A percentile compares a stretch with the other conserved stretches of the same genome.
Evolutionary conservation across 2,113 vertebrate genomes (phyloP).

Genomic region (Antechinus stuartii): DNA sequence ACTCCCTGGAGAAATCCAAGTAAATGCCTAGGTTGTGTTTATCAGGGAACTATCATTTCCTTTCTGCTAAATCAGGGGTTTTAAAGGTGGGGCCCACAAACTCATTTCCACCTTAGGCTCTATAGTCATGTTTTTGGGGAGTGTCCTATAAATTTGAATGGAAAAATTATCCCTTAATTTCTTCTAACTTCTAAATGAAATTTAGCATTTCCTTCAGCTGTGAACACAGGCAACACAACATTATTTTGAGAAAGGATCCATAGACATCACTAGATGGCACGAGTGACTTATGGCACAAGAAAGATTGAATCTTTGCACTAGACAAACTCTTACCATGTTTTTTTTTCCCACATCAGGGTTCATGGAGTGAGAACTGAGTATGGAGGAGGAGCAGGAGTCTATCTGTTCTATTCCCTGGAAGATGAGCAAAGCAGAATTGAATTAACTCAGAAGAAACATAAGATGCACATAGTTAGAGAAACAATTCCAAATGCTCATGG

Average conservation of each 20-base stretch:
- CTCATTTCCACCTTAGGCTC: too few relatives aligned
- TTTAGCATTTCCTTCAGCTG: neutral
- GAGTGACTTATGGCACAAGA: neutral
- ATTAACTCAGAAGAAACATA: too few relatives aligned
- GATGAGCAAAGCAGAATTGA: too few relatives aligned
- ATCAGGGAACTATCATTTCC: neutral
- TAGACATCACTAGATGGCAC: neutral
- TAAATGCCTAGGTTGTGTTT: neutral
- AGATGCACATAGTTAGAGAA: too few relatives aligned
- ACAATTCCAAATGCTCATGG: too few relatives aligned
- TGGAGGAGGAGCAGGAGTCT: neutral
- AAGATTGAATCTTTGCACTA: neutral
- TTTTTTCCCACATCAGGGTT: neutral
- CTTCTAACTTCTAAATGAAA: neutral
- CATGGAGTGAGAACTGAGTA: neutral
- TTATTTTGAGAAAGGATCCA: neutral
- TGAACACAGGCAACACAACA: neutral
- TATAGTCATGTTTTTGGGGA: neutral
- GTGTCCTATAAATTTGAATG: neutral
- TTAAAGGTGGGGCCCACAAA: neutral
- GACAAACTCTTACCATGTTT: neutral
- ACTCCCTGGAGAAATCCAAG: neutral
- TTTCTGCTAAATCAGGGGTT: neutral
- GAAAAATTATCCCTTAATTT: neutral
- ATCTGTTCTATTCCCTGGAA: neutral